phyloP scores from a whole-genome alignment of 2,888 invertebrate genomes.

The Pristionchus entomophagus region DNA sequence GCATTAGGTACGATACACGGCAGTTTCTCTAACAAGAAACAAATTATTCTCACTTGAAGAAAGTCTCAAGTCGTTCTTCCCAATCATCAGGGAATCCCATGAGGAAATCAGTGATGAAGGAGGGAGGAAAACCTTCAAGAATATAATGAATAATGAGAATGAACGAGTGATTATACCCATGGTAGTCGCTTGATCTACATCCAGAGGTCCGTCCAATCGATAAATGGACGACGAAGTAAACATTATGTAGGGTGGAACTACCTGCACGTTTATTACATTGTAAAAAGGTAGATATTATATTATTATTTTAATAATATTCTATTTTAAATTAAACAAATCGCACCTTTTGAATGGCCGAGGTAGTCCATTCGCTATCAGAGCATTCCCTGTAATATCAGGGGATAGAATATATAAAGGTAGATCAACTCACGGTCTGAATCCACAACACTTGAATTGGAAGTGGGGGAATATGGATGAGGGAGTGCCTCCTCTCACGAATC shows the following conservation, averaged over 20 bases:
- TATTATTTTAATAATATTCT: no score
- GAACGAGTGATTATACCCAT: constrained; percentile 11
- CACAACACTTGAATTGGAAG: constrained; percentile 39
- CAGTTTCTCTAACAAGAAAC: no score
- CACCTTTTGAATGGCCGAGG: constrained; percentile 13
- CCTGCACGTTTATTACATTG: background rate
- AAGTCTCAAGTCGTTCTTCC: background rate
- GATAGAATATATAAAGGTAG: background rate
- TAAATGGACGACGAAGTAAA: constrained; percentile 37
- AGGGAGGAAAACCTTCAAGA: background rate
- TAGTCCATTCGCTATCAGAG: background rate
- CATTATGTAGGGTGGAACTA: constrained; percentile 29
- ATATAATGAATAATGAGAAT: background rate
- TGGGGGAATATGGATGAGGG: constrained; percentile 39
- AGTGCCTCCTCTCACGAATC: constrained; percentile 28
- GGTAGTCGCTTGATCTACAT: background rate
- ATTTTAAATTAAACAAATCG: background rate
- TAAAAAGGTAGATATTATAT: no score
- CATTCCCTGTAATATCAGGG: background rate
- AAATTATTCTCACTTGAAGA: constrained; percentile 16
- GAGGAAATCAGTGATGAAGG: constrained; percentile 34
- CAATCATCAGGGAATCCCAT: constrained; percentile 37
- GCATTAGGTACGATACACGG: background rate
- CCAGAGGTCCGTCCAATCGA: constrained; percentile 13
- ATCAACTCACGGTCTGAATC: constrained; percentile 44